These are phyloP conservation scores for Minunthozetes semirufus DNA, from an alignment of 2,888 invertebrate species.

Conservation along the genomic window DNA sequence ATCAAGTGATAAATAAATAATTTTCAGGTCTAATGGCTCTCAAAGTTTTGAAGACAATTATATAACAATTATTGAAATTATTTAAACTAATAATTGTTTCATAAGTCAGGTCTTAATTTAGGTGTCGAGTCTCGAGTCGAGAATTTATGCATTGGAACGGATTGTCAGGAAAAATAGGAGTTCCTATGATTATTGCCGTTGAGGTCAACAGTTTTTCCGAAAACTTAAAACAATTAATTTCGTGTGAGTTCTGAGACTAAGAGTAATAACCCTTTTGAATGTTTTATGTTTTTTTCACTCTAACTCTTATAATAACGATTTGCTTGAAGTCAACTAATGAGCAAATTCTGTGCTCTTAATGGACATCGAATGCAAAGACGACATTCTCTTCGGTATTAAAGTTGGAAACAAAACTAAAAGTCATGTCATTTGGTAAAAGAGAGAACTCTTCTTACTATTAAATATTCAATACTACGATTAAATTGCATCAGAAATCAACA, in stretches of 20 bases:
- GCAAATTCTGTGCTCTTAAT: background rate
- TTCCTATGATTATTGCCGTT: too few relatives aligned
- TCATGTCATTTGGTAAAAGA: slow-evolving; percentile 5
- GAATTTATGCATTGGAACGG: too few relatives aligned
- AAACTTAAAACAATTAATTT: slow-evolving; percentile 5
- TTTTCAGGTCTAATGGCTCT: too few relatives aligned
- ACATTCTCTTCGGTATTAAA: background rate
- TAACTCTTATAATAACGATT: background rate
- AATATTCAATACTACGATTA: background rate
- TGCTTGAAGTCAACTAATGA: background rate
- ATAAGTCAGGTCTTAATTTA: too few relatives aligned
- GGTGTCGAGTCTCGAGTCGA: too few relatives aligned
- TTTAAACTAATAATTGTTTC: too few relatives aligned
- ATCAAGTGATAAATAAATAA: too few relatives aligned
- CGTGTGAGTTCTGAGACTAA: background rate
- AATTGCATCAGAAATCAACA: background rate
- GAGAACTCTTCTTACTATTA: background rate
- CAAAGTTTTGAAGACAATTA: too few relatives aligned
- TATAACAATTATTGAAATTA: too few relatives aligned
- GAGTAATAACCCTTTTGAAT: background rate
- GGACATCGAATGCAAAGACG: background rate
- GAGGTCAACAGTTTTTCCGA: background rate
- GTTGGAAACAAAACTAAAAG: background rate
- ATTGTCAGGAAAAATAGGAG: too few relatives aligned
- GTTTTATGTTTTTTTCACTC: background rate